Base-by-base conservation (phyloP, 2,113 vertebrate genomes). In the Nibea albiflora region DNA sequence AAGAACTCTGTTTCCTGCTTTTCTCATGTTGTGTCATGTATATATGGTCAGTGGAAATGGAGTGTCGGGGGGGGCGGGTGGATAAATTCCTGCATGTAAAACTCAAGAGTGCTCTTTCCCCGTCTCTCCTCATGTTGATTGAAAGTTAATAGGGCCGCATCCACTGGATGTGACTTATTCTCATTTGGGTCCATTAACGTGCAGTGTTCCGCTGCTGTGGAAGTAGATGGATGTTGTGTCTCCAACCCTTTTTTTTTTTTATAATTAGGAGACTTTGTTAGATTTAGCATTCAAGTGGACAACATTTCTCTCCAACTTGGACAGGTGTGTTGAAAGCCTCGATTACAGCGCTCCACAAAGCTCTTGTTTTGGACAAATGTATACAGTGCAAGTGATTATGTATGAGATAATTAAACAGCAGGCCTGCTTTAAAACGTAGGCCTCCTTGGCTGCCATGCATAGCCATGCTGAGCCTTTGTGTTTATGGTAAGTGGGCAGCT, bases 401-500 rank as follows among this genome's bases (percentile, higher is more conserved):
- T 86, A 82, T 90, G 90, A 90, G 84, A 92, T 92, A 93, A 93
- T 93, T 93, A 92, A 94, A 92, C 90, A 92, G 86, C 92, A 86
- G 90, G 90, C 89, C 76, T 75, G 83, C 87, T 92, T 88, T 84
- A 88, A 88, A 91, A 86, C 72, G 85, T 77, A 89, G 92, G 91
- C 85, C 89, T 90, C 89, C 84, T 91, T 88, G 89, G 91, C 89
- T 84, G 85, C 89, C 88, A 85, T 93, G 89, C 90, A 88, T 90
- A 80, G 91, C 88, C 92, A 92, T 84, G 91, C 93, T 92, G 92
- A 87, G 91, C 86, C 78, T 94, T 94, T 95, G 95, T 94, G 91
- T 95, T 93, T 95, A 94, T 94, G 95, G 89, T 95, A 95, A 95
- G 91, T 90, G 94, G 94, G 93, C 95, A 95, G 94, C 95, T 95